A percentile compares a stretch with the other conserved stretches of the same genome.
Evolutionary conservation across 1,140 invertebrate species (phyloP).

Genomic region (Drosophila arizonae): DNA sequence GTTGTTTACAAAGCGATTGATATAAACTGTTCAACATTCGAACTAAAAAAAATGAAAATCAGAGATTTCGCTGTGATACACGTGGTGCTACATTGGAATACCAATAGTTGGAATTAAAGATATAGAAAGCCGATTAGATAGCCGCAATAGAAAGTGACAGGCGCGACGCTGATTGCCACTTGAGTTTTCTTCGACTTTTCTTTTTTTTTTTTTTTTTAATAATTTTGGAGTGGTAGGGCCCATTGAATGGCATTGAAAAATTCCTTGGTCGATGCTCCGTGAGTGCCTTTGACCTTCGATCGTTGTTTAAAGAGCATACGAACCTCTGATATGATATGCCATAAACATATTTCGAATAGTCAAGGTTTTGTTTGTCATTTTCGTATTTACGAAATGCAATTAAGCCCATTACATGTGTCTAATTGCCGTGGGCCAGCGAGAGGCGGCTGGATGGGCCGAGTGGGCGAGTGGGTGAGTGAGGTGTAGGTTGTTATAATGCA

Average conservation of each 20-base stretch:
- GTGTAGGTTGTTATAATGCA: conserved; percentile 58
- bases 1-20: not conserved
- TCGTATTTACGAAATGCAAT: conserved; percentile 33
- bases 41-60: no score
- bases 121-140: conserved; percentile 37
- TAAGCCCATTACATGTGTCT: conserved; percentile 56
- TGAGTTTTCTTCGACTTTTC: no score
- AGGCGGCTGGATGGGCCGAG: not conserved
- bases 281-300: no score
- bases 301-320: no score
- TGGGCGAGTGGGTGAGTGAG: not conserved
- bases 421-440: conserved; percentile 33
- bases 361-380: not conserved
- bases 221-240: conserved; percentile 9
- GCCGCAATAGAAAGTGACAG: conserved; percentile 41
- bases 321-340: no score
- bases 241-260: not conserved
- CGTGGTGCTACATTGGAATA: not conserved
- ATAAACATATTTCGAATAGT: not conserved
- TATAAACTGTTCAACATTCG: not conserved
- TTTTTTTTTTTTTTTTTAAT: no score
- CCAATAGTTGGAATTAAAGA: conserved; percentile 1
- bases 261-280: not conserved
- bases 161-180: conserved; percentile 35
- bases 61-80: not conserved